Conservation (phyloP, 2,888 invertebrate genomes). For the Parnassius apollo region DNA sequence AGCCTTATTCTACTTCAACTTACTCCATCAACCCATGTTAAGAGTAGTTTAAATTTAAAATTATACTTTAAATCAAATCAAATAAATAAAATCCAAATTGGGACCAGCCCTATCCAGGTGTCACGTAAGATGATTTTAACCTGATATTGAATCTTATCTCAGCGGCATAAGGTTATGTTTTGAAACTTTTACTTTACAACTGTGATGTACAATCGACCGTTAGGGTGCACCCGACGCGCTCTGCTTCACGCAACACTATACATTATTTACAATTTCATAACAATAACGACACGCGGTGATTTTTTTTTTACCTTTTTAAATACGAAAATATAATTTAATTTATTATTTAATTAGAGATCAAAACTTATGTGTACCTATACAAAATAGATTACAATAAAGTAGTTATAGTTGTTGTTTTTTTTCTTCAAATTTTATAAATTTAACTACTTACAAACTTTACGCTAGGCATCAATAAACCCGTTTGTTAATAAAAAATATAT, state of each 20-base stretch:
- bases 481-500: constrained; percentile 44
- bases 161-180: too few relatives aligned
- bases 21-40: too few relatives aligned
- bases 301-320: constrained; percentile 45
- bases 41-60: too few relatives aligned
- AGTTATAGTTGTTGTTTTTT: constrained; percentile 26
- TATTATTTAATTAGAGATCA: constrained; percentile 69
- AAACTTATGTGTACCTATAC: constrained; percentile 43
- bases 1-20: too few relatives aligned
- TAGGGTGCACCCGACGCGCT: constrained; percentile 42
- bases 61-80: too few relatives aligned
- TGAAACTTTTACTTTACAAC: background rate
- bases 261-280: constrained; percentile 62
- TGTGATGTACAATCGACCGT: constrained; percentile 14
- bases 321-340: constrained; percentile 76
- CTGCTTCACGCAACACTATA: constrained; percentile 68
- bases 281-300: constrained; percentile 52
- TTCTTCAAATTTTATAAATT: constrained; percentile 20
- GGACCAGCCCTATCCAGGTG: too few relatives aligned
- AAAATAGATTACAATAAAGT: constrained; percentile 33
- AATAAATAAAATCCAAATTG: too few relatives aligned
- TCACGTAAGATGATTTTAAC: too few relatives aligned
- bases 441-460: constrained; percentile 33
- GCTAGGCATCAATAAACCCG: constrained; percentile 58
- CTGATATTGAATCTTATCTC: too few relatives aligned